A percentile compares a stretch with the other conserved stretches of the same genome.
phyloP scores from a whole-genome alignment of 2,113 vertebrate species.

The Pomatorhinus ruficollis region DNA sequence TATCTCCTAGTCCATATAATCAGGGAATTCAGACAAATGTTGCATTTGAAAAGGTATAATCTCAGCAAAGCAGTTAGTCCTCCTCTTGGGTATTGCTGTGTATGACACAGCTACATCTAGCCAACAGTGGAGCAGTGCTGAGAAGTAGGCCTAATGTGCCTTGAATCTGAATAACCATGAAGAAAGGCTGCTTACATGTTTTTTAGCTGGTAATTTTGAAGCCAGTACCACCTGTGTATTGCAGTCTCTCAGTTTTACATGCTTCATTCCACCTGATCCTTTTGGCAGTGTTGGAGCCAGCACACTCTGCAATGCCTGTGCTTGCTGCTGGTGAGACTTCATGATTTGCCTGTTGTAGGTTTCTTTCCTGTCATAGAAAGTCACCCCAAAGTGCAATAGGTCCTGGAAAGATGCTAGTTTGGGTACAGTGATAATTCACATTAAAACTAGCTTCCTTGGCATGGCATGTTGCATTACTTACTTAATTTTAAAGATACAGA shows the following conservation, averaged over 20 bases:
- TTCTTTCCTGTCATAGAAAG: neutral
- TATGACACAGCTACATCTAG: neutral
- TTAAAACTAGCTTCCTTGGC: neutral
- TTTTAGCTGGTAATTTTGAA: neutral
- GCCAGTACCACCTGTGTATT: neutral
- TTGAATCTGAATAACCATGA: neutral
- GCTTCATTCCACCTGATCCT: neutral
- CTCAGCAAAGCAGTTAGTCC: neutral
- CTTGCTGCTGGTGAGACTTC: neutral
- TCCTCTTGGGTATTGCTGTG: rapidly evolving
- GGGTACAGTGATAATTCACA: neutral
- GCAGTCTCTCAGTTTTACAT: neutral
- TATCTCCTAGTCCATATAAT: neutral
- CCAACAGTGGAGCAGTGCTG: neutral
- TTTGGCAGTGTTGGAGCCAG: neutral
- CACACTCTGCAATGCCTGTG: rapidly evolving
- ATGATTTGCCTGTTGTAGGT: neutral
- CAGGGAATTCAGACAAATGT: neutral
- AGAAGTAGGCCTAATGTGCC: neutral
- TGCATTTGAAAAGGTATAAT: neutral
- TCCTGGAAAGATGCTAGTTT: neutral
- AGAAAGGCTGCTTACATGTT: neutral
- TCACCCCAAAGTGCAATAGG: neutral
- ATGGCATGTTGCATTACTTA: neutral
- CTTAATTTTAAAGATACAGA: neutral